Base-by-base conservation (phyloP, 1,140 invertebrate species). In the Penaeus japonicus region DNA sequence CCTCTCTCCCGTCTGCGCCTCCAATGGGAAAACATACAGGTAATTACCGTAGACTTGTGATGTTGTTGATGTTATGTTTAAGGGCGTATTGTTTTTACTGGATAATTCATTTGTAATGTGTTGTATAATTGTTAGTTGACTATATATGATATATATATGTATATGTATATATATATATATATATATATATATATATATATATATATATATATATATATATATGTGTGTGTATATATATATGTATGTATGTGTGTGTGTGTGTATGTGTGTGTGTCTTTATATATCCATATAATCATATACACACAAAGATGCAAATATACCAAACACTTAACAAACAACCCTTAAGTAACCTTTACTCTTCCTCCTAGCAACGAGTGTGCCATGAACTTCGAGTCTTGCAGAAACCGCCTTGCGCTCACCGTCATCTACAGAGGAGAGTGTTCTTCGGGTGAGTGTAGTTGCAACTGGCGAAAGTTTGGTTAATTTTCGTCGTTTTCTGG, bases 21-120 rank as follows among this genome's bases (percentile, higher is more conserved):
- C 91, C 70, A 93, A 94, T 90, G 92, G 92, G 10, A 91, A 92
- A 18, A 93, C 93, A 0, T 94, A 94, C 87, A 92, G 22, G 92
- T 92, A 22, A n/a, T n/a, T n/a, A n/a, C n/a, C n/a, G n/a, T n/a
- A n/a, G n/a, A n/a, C n/a, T n/a, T n/a, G n/a, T n/a, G n/a, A n/a
- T n/a, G n/a, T n/a, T n/a, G n/a, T n/a, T n/a, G n/a, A n/a, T n/a
- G n/a, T n/a, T n/a, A n/a, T n/a, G n/a, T n/a, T n/a, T n/a, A n/a
- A n/a, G n/a, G n/a, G n/a, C n/a, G n/a, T n/a, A n/a, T n/a, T n/a
- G n/a, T n/a, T n/a, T n/a, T n/a, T n/a, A n/a, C n/a, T n/a, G n/a
- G n/a, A n/a, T n/a, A n/a, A n/a, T n/a, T n/a, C n/a, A n/a, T n/a
- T n/a, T n/a, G n/a, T n/a, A n/a, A n/a, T n/a, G n/a, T n/a, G n/a